These are phyloP conservation scores for Acipenser ruthenus DNA, from an alignment of 2,797 vertebrate genomes.

Conservation along the genomic window DNA sequence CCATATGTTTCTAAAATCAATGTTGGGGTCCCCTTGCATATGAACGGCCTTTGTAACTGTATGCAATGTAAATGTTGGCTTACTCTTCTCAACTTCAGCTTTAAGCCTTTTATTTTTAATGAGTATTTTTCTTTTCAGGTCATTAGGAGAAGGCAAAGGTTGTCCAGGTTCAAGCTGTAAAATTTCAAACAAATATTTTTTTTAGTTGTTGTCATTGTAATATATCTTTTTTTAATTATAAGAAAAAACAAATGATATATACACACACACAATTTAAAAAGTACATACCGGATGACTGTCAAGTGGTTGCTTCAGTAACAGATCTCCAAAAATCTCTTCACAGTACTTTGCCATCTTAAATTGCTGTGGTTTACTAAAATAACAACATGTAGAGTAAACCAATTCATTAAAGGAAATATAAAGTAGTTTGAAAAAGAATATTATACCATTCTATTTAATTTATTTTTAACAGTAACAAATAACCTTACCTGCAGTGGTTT, in stretches of 20 bases:
- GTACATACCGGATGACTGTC: conserved; percentile 76
- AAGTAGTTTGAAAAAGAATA: too few relatives aligned
- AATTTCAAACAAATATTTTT: conserved; percentile 10
- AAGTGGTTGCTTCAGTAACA: conserved; percentile 83
- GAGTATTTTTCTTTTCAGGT: conserved; percentile 93
- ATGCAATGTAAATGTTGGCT: conserved; percentile 23
- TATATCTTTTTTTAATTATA: too few relatives aligned
- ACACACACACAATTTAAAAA: not conserved
- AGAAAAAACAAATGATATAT: too few relatives aligned
- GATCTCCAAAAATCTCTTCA: conserved; percentile 91
- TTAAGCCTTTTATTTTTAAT: conserved; percentile 98
- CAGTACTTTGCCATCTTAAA: conserved; percentile 99
- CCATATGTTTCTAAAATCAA: too few relatives aligned
- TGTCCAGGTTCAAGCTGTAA: conserved; percentile 81
- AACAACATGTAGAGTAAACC: conserved; percentile 26
- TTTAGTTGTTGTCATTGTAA: not conserved
- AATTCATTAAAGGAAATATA: too few relatives aligned
- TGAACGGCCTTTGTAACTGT: too few relatives aligned
- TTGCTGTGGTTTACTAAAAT: conserved; percentile 90
- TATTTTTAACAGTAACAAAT: not conserved
- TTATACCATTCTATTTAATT: too few relatives aligned
- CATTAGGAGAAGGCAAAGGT: conserved; percentile 82
- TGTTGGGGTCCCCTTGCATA: too few relatives aligned
- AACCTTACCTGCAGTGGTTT: conserved; percentile 91
- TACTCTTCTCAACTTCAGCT: conserved; percentile 96